These are phyloP conservation scores for Euthynnus affinis DNA, from an alignment of 2,797 vertebrate genomes.

Conservation along the genomic window DNA sequence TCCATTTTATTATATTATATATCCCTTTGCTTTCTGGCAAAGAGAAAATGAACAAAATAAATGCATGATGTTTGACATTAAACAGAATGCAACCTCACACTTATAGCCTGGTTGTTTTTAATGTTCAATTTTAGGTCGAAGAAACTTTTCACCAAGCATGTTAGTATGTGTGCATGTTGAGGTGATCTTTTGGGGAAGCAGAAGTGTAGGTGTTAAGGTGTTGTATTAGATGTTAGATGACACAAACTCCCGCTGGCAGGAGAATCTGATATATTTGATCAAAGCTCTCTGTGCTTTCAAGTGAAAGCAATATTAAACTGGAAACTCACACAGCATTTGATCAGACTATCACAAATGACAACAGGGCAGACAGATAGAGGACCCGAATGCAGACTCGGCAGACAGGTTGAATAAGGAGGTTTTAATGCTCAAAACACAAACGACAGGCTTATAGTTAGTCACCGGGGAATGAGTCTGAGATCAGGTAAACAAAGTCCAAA, in stretches of 20 bases:
- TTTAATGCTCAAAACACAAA: too few relatives aligned
- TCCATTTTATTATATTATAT: background rate
- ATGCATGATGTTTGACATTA: conserved; percentile 6
- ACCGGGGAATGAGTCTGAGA: too few relatives aligned
- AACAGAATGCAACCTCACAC: background rate
- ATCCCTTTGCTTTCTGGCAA: background rate
- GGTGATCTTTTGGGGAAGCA: background rate
- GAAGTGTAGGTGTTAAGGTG: conserved; percentile 17
- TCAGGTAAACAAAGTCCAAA: too few relatives aligned
- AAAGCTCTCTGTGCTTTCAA: conserved; percentile 54
- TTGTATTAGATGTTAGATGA: conserved; percentile 48
- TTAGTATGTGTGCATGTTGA: background rate
- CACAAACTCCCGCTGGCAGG: conserved; percentile 23
- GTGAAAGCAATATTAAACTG: conserved; percentile 58
- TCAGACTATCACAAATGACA: conserved; percentile 14
- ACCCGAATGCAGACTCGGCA: too few relatives aligned
- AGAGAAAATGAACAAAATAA: background rate
- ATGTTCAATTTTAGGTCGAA: background rate
- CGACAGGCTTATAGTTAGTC: too few relatives aligned
- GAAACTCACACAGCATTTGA: conserved; percentile 49
- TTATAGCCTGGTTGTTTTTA: background rate
- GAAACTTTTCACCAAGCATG: background rate
- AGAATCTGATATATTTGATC: conserved; percentile 54
- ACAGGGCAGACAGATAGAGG: too few relatives aligned
- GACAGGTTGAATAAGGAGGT: too few relatives aligned